A percentile compares a stretch with the other conserved stretches of the same genome.
Conservation (phyloP, 2,888 invertebrate species). For the Diaphora mendica region DNA sequence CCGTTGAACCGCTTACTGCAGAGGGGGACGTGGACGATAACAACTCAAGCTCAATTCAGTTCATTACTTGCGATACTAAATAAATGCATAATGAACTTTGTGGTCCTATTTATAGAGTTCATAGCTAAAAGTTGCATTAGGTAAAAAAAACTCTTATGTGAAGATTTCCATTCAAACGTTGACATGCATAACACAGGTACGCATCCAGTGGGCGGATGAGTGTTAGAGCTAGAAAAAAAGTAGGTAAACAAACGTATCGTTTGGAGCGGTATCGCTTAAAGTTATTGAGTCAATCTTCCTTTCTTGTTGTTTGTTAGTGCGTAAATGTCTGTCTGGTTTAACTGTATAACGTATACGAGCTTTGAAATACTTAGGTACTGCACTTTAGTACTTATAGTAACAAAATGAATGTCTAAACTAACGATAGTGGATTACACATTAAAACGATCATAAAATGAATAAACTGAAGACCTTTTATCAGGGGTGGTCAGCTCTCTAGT, state of each 20-base stretch:
- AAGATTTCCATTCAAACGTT: conserved; percentile 62
- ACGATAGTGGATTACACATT: no score
- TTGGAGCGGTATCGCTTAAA: conserved; percentile 43
- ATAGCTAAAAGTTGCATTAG: conserved; percentile 18
- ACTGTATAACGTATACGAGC: neutral
- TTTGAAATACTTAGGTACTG: neutral
- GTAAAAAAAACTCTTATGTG: conserved; percentile 32
- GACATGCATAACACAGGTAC: conserved; percentile 70
- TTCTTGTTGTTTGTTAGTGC: conserved; percentile 8
- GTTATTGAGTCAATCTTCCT: conserved; percentile 34
- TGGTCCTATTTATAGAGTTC: conserved; percentile 16
- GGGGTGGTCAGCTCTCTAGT: no score
- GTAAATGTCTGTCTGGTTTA: neutral
- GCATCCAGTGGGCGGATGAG: conserved; percentile 65
- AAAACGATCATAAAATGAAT: neutral
- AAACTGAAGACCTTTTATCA: neutral
- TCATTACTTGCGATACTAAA: conserved; percentile 57
- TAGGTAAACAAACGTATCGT: conserved; percentile 67
- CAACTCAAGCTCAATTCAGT: conserved; percentile 65
- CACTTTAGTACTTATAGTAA: neutral
- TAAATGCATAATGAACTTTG: conserved; percentile 41
- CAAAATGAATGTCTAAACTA: neutral
- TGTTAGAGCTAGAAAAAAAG: conserved; percentile 65
- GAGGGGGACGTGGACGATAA: conserved; percentile 64
- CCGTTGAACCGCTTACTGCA: conserved; percentile 48